These are phyloP conservation scores for Drosophila niveifrons DNA, from an alignment of 2,888 invertebrate species.

Conservation along the genomic window DNA sequence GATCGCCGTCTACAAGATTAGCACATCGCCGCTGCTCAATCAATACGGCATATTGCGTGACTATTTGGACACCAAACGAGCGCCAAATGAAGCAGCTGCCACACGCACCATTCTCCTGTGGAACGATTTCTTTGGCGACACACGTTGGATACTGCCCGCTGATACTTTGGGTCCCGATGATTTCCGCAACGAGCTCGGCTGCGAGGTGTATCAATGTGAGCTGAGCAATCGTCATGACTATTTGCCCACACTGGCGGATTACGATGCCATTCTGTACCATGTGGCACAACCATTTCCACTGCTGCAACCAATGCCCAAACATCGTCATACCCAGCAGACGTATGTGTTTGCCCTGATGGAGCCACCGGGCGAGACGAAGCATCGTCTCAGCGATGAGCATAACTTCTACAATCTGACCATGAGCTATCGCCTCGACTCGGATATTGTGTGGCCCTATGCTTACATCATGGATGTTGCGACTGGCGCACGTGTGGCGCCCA, in stretches of 20 bases:
- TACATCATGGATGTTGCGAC: slow-evolving; percentile 76
- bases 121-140: slow-evolving; percentile 81
- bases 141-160: slow-evolving; percentile 76
- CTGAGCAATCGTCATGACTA: slow-evolving; percentile 84
- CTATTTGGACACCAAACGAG: slow-evolving; percentile 40
- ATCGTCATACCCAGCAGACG: slow-evolving; percentile 84
- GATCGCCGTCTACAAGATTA: slow-evolving; percentile 54
- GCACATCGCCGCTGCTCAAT: slow-evolving; percentile 73
- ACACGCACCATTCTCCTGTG: slow-evolving; percentile 80
- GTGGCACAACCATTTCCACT: slow-evolving; percentile 84
- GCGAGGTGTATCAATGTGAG: slow-evolving; percentile 85
- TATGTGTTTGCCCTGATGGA: slow-evolving; percentile 87
- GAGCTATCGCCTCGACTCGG: slow-evolving; percentile 87
- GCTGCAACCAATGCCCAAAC: slow-evolving; percentile 80
- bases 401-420: slow-evolving; percentile 87
- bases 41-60: slow-evolving; percentile 76
- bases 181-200: slow-evolving; percentile 75
- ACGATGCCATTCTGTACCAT: slow-evolving; percentile 87
- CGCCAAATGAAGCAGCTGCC: neutral
- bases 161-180: slow-evolving; percentile 75
- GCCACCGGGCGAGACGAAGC: slow-evolving; percentile 84
- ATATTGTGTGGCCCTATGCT: slow-evolving; percentile 86
- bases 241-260: slow-evolving; percentile 83
- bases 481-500: slow-evolving; percentile 78
- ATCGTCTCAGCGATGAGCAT: slow-evolving; percentile 78